phyloP scores from a whole-genome alignment of 35 echinoderm and acorn worm genomes.

The Chiridota heheva region DNA sequence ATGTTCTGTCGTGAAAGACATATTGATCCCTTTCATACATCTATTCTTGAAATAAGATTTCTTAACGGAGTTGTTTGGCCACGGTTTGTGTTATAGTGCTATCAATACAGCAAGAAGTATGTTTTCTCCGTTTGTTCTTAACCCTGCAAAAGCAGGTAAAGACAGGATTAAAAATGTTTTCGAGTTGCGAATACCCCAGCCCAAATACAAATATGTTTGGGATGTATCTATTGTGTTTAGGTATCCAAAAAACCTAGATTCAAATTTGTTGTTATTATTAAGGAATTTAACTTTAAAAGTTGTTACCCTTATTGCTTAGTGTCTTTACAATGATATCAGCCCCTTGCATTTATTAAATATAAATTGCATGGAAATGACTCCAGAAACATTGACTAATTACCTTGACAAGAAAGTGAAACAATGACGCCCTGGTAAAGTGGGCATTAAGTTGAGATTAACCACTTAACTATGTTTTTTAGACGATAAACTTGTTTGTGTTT shows the following conservation, averaged over 20 bases:
- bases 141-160: too few relatives aligned
- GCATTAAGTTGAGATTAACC: neutral
- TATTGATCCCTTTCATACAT: conserved; percentile 12
- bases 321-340: conserved; percentile 21
- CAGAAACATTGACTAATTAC: conserved; percentile 1
- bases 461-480: conserved; percentile 5
- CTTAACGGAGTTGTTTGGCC: neutral
- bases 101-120: conserved; percentile 48
- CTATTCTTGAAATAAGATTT: conserved; percentile 10
- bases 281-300: conserved; percentile 1
- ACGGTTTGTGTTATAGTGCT: conserved; percentile 23
- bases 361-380: neutral
- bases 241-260: too few relatives aligned
- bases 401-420: conserved; percentile 21
- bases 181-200: conserved; percentile 15
- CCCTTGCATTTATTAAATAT: conserved; percentile 5
- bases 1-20: conserved; percentile 19
- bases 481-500: neutral
- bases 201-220: conserved; percentile 6
- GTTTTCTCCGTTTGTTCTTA: conserved; percentile 29
- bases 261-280: too few relatives aligned
- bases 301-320: conserved; percentile 14
- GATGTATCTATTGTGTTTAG: too few relatives aligned
- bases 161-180: conserved; percentile 22
- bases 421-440: neutral